Evolutionary conservation across 2,797 vertebrate genomes (phyloP).

Genomic region (Lophura swinhoii): DNA sequence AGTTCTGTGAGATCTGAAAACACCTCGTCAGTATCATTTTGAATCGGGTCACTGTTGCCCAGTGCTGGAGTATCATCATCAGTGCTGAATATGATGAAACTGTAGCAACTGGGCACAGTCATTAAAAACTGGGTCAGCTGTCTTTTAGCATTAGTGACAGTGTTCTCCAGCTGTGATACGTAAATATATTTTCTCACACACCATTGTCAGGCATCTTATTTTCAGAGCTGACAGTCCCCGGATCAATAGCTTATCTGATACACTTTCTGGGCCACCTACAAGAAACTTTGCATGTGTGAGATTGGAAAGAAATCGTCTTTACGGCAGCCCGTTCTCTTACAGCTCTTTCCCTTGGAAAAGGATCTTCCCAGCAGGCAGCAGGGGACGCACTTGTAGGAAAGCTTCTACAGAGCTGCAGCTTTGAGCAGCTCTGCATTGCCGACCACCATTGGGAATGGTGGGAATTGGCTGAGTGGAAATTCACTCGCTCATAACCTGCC

Average conservation of each 20-base stretch:
- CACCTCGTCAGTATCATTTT: neutral
- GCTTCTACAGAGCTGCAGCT: neutral
- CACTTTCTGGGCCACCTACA: constrained; percentile 13
- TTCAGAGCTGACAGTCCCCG: neutral
- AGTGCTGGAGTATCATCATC: neutral
- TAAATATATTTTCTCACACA: neutral
- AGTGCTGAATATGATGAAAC: neutral
- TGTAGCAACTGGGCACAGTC: neutral
- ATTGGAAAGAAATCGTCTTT: neutral
- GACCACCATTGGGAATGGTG: neutral
- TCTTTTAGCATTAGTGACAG: neutral
- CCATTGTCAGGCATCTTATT: neutral
- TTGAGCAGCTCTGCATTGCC: accelerated
- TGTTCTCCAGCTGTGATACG: neutral
- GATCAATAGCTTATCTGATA: constrained; percentile 14
- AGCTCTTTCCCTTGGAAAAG: neutral
- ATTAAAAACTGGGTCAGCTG: neutral
- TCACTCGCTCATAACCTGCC: neutral
- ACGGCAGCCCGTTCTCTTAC: neutral
- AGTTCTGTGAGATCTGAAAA: neutral
- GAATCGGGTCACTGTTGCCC: neutral
- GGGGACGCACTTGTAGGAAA: neutral
- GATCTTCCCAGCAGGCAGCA: neutral
- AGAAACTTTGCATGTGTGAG: neutral
- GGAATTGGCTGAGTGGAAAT: neutral